Base-by-base conservation (phyloP, 2,888 invertebrate genomes). In the Fragum whitleyi region DNA sequence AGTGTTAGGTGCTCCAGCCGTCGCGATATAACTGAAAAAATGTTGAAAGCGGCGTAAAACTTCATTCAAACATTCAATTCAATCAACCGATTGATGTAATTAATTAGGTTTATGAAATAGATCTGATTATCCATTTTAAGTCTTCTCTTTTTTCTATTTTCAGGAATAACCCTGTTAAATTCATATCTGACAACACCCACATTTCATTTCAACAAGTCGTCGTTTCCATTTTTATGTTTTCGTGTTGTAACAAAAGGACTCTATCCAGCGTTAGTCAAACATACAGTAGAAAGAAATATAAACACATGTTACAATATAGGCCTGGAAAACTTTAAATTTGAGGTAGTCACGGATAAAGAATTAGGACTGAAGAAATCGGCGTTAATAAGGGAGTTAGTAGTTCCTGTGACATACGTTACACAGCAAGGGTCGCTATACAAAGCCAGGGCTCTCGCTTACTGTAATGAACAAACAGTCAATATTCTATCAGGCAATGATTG, bases 191-290 rank as follows among this genome's bases (percentile, higher is more conserved):
- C 68, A 55, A 29, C 73, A 28, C 85, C 85, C n/a, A 80, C 68
- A 14, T 69, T 86, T 2, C 71, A 79, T 23, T 26, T 26, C n/a
- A 76, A 71, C 9, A 81, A 80, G 39, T 61, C 82, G 28, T 74
- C 85, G 11, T 84, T 83, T 21, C 87, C 87, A 26, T 86, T 86
- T 59, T 72, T 87, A 57, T 85, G 85, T 71, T 88, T 88, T 74
- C 78, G 87, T 5, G 86, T 87, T 14, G 87, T 87, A 1, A 87
- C 87, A 0, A 68, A 80, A 16, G 87, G 87, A 0, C 32, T 79
- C 26, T 88, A 79, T 68, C 85, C 86, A 5, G 83, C 84, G 21
- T 72, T 88, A 1, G 86, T 88, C 26, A 79, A 65, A 32, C 39
- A 59, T 11, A 86, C 81, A 51, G 80, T 86, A 0, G 77, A 80